Evolutionary conservation across 2,113 vertebrate genomes (phyloP).

Genomic region (Aphyosemion australe): DNA sequence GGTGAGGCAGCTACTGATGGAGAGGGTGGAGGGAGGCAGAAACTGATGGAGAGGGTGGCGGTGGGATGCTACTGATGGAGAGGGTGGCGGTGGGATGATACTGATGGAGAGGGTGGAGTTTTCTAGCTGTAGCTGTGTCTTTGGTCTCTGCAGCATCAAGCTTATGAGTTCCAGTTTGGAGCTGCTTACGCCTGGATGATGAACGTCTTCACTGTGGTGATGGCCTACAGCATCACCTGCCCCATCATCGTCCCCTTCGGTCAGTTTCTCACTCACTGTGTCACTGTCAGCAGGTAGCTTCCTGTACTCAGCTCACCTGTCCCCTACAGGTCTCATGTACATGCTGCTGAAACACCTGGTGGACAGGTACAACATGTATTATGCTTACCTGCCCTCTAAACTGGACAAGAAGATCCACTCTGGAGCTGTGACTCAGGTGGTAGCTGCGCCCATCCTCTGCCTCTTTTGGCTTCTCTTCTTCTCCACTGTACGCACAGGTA

Average conservation of each 20-base stretch:
- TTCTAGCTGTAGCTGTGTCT: background rate
- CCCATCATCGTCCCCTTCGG: slow-evolving; percentile 98
- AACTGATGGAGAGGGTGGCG: too few species aligned
- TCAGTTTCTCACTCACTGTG: slow-evolving; percentile 64
- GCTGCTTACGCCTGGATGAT: slow-evolving; percentile 98
- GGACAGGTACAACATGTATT: slow-evolving; percentile 98
- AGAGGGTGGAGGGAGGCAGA: background rate
- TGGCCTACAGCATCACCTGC: slow-evolving; percentile 99
- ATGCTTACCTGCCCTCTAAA: slow-evolving; percentile 96
- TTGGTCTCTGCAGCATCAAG: slow-evolving; percentile 85
- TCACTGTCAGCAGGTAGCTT: background rate
- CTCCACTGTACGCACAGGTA: slow-evolving; percentile 90
- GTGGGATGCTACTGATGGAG: background rate
- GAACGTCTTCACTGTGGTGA: slow-evolving; percentile 98
- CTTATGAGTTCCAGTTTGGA: slow-evolving; percentile 98
- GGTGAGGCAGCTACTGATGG: slow-evolving; percentile 69
- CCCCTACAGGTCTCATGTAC: slow-evolving; percentile 90
- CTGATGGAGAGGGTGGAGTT: background rate
- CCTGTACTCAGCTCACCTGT: background rate
- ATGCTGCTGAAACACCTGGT: slow-evolving; percentile 97
- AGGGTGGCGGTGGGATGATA: background rate
- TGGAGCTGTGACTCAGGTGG: slow-evolving; percentile 94
- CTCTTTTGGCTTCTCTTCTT: slow-evolving; percentile 98
- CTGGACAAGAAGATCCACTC: slow-evolving; percentile 99
- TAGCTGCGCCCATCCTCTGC: slow-evolving; percentile 95